These are phyloP conservation scores for Nasonovia ribisnigri DNA, from an alignment of 2,888 invertebrate species.

Conservation along the genomic window DNA sequence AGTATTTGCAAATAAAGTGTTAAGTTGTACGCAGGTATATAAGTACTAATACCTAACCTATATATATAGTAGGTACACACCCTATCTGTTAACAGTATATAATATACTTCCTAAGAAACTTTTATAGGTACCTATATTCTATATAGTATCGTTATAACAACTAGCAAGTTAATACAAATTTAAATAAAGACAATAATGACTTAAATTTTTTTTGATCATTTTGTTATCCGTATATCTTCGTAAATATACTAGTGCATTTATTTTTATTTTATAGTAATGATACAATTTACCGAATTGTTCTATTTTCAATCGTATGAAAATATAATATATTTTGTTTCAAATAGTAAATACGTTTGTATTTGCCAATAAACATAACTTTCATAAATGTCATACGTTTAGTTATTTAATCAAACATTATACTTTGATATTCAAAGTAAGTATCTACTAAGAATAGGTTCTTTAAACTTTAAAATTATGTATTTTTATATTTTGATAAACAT, in stretches of 20 bases:
- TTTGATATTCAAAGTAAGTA: background rate
- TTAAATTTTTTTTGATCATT: background rate
- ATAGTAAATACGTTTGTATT: background rate
- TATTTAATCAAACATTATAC: background rate
- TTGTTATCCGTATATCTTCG: background rate
- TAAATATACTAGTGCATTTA: background rate
- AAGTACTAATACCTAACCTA: background rate
- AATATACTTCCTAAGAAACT: no score
- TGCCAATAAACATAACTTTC: background rate
- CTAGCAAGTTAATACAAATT: background rate
- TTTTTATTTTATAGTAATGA: background rate
- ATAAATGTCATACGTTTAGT: background rate
- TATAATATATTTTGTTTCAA: background rate
- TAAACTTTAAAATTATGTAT: background rate
- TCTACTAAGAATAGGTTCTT: no score
- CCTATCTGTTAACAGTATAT: no score
- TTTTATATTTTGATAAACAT: background rate
- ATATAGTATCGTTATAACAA: background rate
- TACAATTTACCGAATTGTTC: no score
- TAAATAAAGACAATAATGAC: background rate
- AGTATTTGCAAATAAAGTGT: background rate
- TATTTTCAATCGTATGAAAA: no score
- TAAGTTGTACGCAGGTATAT: background rate
- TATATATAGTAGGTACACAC: no score
- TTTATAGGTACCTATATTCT: no score